Base-by-base conservation (phyloP, 1,140 invertebrate genomes). In the Diabrotica virgifera region DNA sequence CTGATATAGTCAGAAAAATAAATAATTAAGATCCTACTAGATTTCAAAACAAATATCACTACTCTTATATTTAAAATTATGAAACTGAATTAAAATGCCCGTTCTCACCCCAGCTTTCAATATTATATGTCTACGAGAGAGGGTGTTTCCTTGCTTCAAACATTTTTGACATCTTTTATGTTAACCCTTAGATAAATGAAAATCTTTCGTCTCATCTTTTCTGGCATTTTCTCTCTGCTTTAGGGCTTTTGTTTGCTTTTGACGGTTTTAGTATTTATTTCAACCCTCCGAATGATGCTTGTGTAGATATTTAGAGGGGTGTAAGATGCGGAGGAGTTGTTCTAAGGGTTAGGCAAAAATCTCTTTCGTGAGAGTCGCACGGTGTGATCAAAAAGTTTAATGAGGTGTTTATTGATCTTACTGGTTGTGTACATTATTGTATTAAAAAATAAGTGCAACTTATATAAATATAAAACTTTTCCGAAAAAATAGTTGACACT, bases 111-210 rank as follows among this genome's bases (percentile, higher is more conserved):
- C 24, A 24, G 24, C 24, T 24, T 24, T 24, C 24, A 24, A 24
- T 24, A 24, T 24, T 24, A 4, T 24, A 24, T 24, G 24, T 24
- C 24, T 24, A 24, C 24, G 4, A 24, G 24, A 24, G 24, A 24
- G 24, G 24, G 24, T 24, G 24, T 24, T 24, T 24, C 24, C 24
- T 24, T 24, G 24, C 24, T 24, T 24, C 40, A 46, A 46, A 46
- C 8, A 46, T 46, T 46, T 46, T 46, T 46, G 40, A 46, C n/a
- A 46, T 46, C 40, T 46, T 46, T 46, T 46, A n/a, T 46, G 40
- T 46, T 46, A 46, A 46, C 40, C 40, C 40, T 10, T 46, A 46
- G 40, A 46, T 8, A 46, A 46, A 46, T 46, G 40, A 6, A 46
- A 24, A 46, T 46, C 40, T 46, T 46, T n/a, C 40, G 40, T 10